These are phyloP conservation scores for Cheumatopsyche charites DNA, from an alignment of 1,140 invertebrate genomes.

Conservation along the genomic window DNA sequence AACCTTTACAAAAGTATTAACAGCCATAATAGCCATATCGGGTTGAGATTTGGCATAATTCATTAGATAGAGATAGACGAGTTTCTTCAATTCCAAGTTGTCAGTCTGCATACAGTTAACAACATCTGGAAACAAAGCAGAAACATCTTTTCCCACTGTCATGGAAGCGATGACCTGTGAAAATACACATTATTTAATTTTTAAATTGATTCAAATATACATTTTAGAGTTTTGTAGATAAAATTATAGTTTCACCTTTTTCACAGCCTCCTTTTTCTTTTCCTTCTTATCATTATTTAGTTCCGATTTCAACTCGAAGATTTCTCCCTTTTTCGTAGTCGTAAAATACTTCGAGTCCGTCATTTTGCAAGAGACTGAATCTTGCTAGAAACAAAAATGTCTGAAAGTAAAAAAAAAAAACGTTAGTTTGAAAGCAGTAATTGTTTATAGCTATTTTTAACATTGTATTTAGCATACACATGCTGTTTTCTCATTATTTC, in stretches of 20 bases:
- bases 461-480: too few relatives aligned
- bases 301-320: conserved; percentile 98
- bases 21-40: conserved; percentile 99
- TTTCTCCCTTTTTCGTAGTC: conserved; percentile 99
- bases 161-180: conserved; percentile 96
- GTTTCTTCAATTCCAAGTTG: conserved; percentile 98
- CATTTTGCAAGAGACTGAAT: conserved; percentile 67
- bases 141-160: conserved; percentile 98
- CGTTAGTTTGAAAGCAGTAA: too few relatives aligned
- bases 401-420: too few relatives aligned
- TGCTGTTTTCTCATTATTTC: too few relatives aligned
- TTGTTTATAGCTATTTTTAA: too few relatives aligned
- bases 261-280: conserved; percentile 99
- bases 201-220: not conserved
- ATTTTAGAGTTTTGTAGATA: too few relatives aligned
- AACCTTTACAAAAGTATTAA: conserved; percentile 99
- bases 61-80: conserved; percentile 99
- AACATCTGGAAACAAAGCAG: conserved; percentile 97
- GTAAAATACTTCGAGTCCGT: conserved; percentile 99
- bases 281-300: conserved; percentile 99
- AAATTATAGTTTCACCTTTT: conserved; percentile 73
- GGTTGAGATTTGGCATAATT: conserved; percentile 99
- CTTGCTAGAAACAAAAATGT: too few relatives aligned
- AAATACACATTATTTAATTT: not conserved
- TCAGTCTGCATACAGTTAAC: conserved; percentile 99